These are phyloP conservation scores for Proterorhinus semilunaris DNA, from an alignment of 2,113 vertebrate genomes.

Conservation along the genomic window DNA sequence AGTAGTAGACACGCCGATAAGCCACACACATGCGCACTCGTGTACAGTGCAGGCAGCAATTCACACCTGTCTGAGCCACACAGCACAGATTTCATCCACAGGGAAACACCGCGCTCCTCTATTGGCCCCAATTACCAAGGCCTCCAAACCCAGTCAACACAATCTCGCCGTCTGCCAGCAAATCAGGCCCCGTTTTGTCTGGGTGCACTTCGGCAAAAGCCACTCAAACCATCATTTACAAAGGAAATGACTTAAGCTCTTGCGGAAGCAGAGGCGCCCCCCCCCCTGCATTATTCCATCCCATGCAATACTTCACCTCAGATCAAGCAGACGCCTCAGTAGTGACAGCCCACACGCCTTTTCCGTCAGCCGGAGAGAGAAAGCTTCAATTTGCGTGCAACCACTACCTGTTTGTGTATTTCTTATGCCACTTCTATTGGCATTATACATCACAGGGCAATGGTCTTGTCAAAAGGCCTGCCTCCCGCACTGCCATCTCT, in stretches of 20 bases:
- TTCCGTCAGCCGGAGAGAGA: conserved; percentile 24
- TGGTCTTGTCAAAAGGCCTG: conserved; percentile 74
- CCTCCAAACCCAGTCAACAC: conserved; percentile 54
- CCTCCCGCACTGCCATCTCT: conserved; percentile 71
- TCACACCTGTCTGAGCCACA: conserved; percentile 53
- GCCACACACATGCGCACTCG: conserved; percentile 15
- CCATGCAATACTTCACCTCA: conserved; percentile 39
- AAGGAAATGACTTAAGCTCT: conserved; percentile 51
- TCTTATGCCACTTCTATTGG: conserved; percentile 65
- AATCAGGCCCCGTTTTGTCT: conserved; percentile 47
- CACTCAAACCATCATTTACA: conserved; percentile 63
- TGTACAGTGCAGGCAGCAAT: conserved; percentile 38
- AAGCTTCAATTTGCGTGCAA: conserved; percentile 52
- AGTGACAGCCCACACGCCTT: conserved; percentile 22
- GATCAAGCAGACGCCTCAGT: conserved; percentile 53
- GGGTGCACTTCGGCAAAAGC: conserved; percentile 46
- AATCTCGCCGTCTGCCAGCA: conserved; percentile 56
- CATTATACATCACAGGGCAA: conserved; percentile 75
- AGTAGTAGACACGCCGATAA: conserved; percentile 1
- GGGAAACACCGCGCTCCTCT: conserved; percentile 57
- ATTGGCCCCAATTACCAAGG: conserved; percentile 63
- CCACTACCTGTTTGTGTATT: conserved; percentile 13
- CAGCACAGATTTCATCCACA: conserved; percentile 56
- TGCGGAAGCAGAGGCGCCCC: conserved; percentile 31
- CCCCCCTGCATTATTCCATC: conserved; percentile 33